A percentile compares a stretch with the other conserved stretches of the same genome.
Conservation (phyloP, 2,797 vertebrate genomes). For the Ispidina picta region DNA sequence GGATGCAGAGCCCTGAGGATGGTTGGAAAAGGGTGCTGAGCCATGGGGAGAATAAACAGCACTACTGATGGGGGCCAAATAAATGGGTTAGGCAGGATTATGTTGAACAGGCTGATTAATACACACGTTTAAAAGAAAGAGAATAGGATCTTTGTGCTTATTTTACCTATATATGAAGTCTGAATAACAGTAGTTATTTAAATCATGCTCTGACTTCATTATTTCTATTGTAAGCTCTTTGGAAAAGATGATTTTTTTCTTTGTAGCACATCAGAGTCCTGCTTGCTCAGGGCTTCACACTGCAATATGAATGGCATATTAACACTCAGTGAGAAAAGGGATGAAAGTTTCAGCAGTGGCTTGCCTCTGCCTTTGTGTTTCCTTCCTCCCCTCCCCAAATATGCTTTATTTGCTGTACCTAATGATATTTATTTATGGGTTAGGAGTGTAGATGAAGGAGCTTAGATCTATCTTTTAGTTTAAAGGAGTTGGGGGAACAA, state of each 20-base stretch:
- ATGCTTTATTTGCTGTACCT: neutral
- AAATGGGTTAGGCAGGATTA: neutral
- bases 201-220: neutral
- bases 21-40: neutral
- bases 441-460: neutral
- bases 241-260: neutral
- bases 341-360: neutral
- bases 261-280: neutral
- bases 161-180: neutral
- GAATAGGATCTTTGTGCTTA: neutral
- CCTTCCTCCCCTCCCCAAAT: neutral
- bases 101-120: neutral
- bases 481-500: neutral
- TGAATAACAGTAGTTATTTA: neutral
- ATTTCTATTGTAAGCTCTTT: neutral
- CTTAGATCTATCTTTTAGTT: neutral
- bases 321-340: neutral
- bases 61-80: neutral
- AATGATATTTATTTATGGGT: neutral
- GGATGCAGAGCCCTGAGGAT: neutral
- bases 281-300: neutral
- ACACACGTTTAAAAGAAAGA: neutral
- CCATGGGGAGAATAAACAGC: neutral
- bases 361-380: neutral
- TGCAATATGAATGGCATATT: neutral